These are phyloP conservation scores for Macrobrachium rosenbergii DNA, from an alignment of 1,140 invertebrate species.

Conservation along the genomic window DNA sequence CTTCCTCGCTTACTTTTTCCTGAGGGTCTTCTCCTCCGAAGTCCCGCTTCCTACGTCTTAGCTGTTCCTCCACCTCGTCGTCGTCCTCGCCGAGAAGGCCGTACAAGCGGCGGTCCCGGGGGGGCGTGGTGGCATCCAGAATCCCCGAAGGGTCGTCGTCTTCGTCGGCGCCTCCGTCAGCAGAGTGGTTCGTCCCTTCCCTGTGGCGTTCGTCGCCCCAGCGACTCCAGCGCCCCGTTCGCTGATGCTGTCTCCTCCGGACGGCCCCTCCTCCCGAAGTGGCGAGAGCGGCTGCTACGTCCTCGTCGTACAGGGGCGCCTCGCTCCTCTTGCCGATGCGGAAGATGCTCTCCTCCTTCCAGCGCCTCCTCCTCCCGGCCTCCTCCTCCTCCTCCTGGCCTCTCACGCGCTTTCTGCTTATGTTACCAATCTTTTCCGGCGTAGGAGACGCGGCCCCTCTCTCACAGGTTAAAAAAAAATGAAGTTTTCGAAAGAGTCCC, in stretches of 20 bases:
- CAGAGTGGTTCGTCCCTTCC: too few species aligned
- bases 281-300: background rate
- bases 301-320: too few species aligned
- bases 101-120: too few species aligned
- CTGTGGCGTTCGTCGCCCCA: too few species aligned
- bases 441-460: background rate
- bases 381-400: conserved; percentile 2
- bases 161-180: too few species aligned
- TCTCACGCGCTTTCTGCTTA: conserved; percentile 13
- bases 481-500: background rate
- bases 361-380: background rate
- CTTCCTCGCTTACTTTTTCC: conserved; percentile 2
- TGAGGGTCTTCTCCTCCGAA: background rate
- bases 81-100: background rate
- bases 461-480: background rate
- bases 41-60: background rate
- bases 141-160: too few species aligned
- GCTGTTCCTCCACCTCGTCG: background rate
- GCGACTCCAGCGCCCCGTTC: too few species aligned
- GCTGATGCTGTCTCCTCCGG: too few species aligned
- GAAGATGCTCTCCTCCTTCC: background rate
- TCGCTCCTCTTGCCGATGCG: too few species aligned
- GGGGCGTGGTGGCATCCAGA: too few species aligned
- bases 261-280: too few species aligned
- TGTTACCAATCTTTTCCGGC: conserved; percentile 34